Base-by-base conservation (phyloP, 2,888 invertebrate genomes). In the Acleris emargana region DNA sequence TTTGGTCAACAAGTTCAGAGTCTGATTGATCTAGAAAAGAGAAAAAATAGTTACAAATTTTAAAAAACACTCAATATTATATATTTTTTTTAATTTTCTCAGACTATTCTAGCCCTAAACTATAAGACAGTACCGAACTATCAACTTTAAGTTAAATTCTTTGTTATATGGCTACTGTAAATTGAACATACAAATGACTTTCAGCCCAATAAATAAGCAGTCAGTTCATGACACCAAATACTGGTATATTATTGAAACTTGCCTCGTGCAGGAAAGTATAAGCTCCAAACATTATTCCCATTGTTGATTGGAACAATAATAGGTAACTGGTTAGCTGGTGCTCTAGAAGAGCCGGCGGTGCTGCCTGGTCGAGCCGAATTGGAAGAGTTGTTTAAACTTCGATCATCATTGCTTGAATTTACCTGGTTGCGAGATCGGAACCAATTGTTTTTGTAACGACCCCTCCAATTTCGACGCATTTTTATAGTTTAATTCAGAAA, bases 181-280 rank as follows among this genome's bases (percentile, higher is more conserved):
- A 4, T 38, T 13, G 38, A 13, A 38, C 1, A 13, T 38, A 38
- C 3, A 38, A 38, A 11, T 3, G 13, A 13, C 13, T 13, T 32
- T 11, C 11, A 13, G 38, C 13, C 32, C 32, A 25, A 1, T 25
- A 7, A 25, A 1, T 25, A 7, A 25, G 7, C 25, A 25, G 25
- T 32, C 32, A 32, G 32, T 32, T 32, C 3, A 32, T 3, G 11
- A 11, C 13, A 38, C 38, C 38, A 4, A 13, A 38, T 13, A 32
- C 32, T 9, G 38, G 13, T 38, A 38, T 11, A 32, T 32, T 11
- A 32, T 13, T 38, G 38, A 17, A 73, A 77, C 62, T 74, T 83
- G 94, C 95, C 94, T 92, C 95, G 94, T 62, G 94, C 91, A 45
- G 95, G 94, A 82, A 97, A 96, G 87, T 97, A 98, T 9, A 96